Base-by-base conservation (phyloP, 2,888 invertebrate species). In the Mesoligia furuncula region DNA sequence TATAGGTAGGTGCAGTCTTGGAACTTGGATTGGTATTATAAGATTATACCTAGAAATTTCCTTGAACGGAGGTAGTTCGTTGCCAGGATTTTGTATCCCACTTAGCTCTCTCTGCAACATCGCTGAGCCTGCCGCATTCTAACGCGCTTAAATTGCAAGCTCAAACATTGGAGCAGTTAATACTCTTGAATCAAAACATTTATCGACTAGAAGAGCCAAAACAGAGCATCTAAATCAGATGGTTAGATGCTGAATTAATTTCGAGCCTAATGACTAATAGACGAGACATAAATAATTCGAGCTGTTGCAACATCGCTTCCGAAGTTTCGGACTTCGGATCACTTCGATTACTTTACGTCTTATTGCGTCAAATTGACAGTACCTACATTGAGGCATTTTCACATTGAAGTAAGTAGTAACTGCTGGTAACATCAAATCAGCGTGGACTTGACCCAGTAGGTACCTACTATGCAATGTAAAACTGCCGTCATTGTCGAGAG, bases 251-350 rank as follows among this genome's bases (percentile, higher is more conserved):
- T 59, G 31, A 68, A 84, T 72, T 62, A 31, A 69, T 80, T 65
- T 54, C 39, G 13, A 73, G n/a, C 27, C 48, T 67, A 70, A 59
- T 59, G 51, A 72, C 62, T 72, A 80, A 69, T 68, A 83, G 77
- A 70, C 15, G 15, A 72, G n/a, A 42, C 72, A 77, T 69, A 76
- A 80, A 77, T 81, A 74, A 79, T 72, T 73, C 62, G 20, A 51
- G 48, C 70, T 39, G n/a, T 77, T 78, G 54, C 69, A 80, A 82
- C 74, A 80, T 66, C 66, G 66, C 69, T 77, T 78, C 45, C 67
- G 45, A 75, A 82, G 66, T 48, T 51, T 75, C 24, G 48, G 57
- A 57, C 42, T 54, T 73, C 42, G 31, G 31, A 51, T 65, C 27
- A 65, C 71, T 85, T 68, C 54, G 65, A 66, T 36, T 62, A 17